A percentile compares a stretch with the other conserved stretches of the same genome.
Evolutionary conservation across 2,888 invertebrate genomes (phyloP).

Genomic region (Melolontha melolontha): DNA sequence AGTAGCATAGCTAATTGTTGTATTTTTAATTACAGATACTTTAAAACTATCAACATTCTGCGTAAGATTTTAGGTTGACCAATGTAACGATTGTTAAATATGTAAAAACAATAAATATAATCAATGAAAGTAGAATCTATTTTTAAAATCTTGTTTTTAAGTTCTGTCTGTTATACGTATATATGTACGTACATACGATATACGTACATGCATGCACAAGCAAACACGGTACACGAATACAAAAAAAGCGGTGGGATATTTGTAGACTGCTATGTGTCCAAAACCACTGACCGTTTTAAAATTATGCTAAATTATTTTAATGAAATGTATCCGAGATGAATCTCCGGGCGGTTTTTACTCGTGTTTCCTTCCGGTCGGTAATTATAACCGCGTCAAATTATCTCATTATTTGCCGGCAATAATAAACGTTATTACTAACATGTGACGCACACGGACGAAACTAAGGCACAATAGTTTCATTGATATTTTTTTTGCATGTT

Average conservation of each 20-base stretch:
- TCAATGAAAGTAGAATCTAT: background rate
- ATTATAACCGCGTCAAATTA: constrained; percentile 65
- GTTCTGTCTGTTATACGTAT: background rate
- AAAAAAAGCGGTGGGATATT: background rate
- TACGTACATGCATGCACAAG: constrained; percentile 1
- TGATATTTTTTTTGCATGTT: background rate
- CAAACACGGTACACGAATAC: background rate
- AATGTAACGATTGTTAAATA: no score
- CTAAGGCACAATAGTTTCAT: constrained; percentile 26
- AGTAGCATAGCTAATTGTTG: no score
- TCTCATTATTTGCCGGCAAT: constrained; percentile 61
- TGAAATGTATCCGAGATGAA: constrained; percentile 67
- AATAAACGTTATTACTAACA: constrained; percentile 58
- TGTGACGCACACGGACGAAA: constrained; percentile 43
- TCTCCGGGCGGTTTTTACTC: constrained; percentile 65
- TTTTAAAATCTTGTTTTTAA: constrained; percentile 6
- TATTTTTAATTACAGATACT: no score
- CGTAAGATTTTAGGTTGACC: no score
- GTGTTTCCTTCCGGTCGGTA: constrained; percentile 67
- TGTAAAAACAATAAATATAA: background rate
- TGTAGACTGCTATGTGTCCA: constrained; percentile 34
- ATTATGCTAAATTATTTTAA: constrained; percentile 66
- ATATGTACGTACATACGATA: background rate
- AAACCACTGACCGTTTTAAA: constrained; percentile 61
- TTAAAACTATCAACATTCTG: no score